A percentile compares a stretch with the other conserved stretches of the same genome.
Conservation (phyloP, 2,888 invertebrate genomes). For the Heliconius ethilla region DNA sequence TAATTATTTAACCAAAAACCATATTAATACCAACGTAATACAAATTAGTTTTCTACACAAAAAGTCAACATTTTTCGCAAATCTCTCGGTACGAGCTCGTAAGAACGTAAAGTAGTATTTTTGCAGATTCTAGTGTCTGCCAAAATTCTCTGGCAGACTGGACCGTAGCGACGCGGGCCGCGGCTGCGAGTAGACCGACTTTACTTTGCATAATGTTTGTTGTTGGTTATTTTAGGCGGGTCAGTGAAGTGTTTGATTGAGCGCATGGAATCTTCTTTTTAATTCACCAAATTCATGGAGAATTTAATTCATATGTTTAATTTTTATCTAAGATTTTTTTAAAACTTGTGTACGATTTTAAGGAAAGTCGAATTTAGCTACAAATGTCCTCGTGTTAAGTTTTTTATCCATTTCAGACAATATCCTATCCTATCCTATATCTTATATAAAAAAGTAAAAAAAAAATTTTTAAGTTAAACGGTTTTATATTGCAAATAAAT, state of each 20-base stretch:
- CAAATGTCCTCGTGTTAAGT: too few species aligned
- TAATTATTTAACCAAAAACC: neutral
- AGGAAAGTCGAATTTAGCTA: too few species aligned
- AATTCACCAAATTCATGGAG: neutral
- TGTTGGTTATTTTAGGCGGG: constrained; percentile 21
- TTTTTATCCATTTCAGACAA: too few species aligned
- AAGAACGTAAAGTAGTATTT: constrained; percentile 51
- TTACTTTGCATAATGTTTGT: constrained; percentile 28
- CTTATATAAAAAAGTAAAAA: too few species aligned
- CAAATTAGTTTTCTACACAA: neutral
- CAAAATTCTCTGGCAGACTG: constrained; percentile 58
- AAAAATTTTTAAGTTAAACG: too few species aligned
- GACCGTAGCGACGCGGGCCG: neutral
- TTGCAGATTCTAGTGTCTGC: constrained; percentile 56
- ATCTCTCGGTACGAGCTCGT: neutral
- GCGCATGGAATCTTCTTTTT: neutral
- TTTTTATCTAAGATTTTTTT: too few species aligned
- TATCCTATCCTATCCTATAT: too few species aligned
- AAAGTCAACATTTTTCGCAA: constrained; percentile 19
- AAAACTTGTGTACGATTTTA: too few species aligned
- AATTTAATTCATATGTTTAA: too few species aligned
- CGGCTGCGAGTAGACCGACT: constrained; percentile 23
- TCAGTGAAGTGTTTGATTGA: constrained; percentile 25
- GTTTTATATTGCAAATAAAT: too few species aligned
- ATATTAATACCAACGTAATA: neutral